Percentiles rank a stretch among this genome's conserved stretches.
Evolutionary conservation across 1,140 invertebrate species (phyloP).

Genomic region (Drosophila punjabiensis): DNA sequence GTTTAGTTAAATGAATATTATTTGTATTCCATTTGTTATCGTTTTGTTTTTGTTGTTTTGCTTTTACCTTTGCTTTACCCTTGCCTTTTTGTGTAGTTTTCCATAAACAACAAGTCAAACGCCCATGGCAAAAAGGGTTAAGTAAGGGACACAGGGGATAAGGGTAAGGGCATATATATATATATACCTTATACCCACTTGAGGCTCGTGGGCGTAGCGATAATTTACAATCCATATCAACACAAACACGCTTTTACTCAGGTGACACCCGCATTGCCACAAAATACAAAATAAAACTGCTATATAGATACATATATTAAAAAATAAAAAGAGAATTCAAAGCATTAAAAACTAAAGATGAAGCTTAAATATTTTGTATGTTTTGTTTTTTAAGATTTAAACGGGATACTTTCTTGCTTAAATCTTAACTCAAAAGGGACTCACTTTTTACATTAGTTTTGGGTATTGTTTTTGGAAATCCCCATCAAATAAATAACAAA

Average conservation of each 20-base stretch:
- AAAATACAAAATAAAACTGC: background rate
- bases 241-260: conserved; percentile 2
- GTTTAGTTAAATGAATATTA: conserved; percentile 11
- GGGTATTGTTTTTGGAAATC: conserved; percentile 1
- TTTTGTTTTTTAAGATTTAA: background rate
- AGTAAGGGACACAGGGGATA: background rate
- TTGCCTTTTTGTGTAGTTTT: conserved; percentile 36
- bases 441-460: background rate
- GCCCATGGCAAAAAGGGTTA: conserved; percentile 26
- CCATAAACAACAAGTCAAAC: conserved; percentile 26
- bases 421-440: too few relatives aligned
- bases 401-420: too few relatives aligned
- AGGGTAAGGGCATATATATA: background rate
- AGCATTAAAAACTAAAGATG: too few relatives aligned
- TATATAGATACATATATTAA: background rate
- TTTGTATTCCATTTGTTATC: conserved; percentile 9
- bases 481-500: conserved; percentile 3
- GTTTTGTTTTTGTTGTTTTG: conserved; percentile 5
- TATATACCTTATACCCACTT: conserved; percentile 2
- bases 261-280: conserved; percentile 28
- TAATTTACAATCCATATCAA: conserved; percentile 21
- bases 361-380: background rate
- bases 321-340: background rate
- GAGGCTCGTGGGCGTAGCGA: conserved; percentile 23
- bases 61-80: conserved; percentile 4